Evolutionary conservation across 2,888 invertebrate genomes (phyloP).

Genomic region (Netelia melanura): DNA sequence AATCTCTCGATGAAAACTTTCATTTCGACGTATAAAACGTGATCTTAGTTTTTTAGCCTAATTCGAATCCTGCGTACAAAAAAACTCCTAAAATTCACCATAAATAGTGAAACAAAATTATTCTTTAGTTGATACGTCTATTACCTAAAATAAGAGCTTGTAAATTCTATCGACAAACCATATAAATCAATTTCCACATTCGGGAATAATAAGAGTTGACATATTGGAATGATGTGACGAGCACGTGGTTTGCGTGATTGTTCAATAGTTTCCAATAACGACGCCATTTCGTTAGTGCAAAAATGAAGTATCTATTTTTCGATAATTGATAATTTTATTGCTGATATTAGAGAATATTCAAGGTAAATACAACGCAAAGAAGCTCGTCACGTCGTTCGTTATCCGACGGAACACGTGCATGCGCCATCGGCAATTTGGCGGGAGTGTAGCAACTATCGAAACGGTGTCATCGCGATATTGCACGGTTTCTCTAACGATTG

Average conservation of each 20-base stretch:
- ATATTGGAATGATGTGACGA: background rate
- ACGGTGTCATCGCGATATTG: conserved; percentile 34
- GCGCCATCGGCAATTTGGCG: conserved; percentile 75
- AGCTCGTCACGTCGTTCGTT: conserved; percentile 32
- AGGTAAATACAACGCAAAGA: conserved; percentile 16
- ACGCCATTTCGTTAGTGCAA: background rate
- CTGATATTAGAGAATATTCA: background rate
- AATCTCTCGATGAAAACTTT: background rate
- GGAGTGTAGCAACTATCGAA: conserved; percentile 70
- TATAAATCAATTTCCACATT: background rate
- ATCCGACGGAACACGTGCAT: conserved; percentile 76
- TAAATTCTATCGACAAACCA: background rate
- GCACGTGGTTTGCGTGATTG: background rate
- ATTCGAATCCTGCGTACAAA: background rate
- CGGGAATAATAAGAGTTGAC: background rate
- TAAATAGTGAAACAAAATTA: background rate
- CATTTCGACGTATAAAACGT: background rate
- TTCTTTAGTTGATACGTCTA: background rate
- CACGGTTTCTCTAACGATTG: background rate
- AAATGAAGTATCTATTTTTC: background rate
- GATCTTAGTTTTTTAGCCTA: background rate
- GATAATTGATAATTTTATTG: background rate
- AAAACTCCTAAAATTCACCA: background rate
- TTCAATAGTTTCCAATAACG: background rate
- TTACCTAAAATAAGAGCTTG: background rate